Base-by-base conservation (phyloP, 1,140 invertebrate species). In the Aphidius gifuensis region DNA sequence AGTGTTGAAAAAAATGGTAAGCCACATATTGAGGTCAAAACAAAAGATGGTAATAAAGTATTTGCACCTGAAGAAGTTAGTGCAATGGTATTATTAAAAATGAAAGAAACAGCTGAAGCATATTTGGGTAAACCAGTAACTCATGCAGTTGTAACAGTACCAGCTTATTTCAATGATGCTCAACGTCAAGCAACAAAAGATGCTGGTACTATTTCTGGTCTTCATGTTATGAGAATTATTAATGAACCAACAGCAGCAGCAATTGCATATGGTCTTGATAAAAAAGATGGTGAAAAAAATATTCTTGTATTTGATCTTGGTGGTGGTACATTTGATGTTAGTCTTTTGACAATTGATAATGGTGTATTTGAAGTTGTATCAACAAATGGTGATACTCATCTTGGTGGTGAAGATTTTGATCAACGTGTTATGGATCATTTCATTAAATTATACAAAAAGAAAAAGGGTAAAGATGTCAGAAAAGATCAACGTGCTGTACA, bases 241-340 rank as follows among this genome's bases (percentile, higher is more conserved):
- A 99, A 99, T 78, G 98, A 99, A 79, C 98, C 98, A n/a, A 99
- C 97, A 40, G 97, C 98, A 5, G 98, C 98, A 58, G 98, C 98
- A 64, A 99, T 99, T 82, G 98, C 98, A 64, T 99, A 99, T 74
- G 98, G 98, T 82, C 85, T 99, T 65, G 97, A 99, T 84, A 99
- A 99, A 83, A 98, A 96, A 78, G 96, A 98, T 64, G 96, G 97
- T 53, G 97, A 99, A 80, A 98, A 98, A 83, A 99, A 99, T 73
- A 95, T 99, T 45, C 83, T 99, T 43, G 97, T 99, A 2, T 99
- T 99, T 79, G 98, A 99, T 86, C 86, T 99, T 78, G 98, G 98
- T 77, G 98, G 98, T 84, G 98, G 98, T 83, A 99, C 98, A 68
- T 99, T 99, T 75, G 98, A 99, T 83, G 98, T 99, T 0, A 99